Base-by-base conservation (phyloP, 2,113 vertebrate species). In the Leptodactylus fuscus region DNA sequence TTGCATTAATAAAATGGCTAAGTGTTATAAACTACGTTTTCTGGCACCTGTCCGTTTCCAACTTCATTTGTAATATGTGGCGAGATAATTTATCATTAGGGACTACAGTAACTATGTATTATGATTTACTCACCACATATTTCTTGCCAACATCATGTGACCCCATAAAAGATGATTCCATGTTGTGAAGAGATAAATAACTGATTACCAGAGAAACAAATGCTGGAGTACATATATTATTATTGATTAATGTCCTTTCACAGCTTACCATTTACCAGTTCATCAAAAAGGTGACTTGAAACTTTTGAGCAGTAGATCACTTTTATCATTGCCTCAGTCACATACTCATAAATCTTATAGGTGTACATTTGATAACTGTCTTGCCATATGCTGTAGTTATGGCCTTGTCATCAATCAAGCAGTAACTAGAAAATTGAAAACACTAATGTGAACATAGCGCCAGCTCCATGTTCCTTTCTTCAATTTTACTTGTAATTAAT, bases 321-420 rank as follows among this genome's bases (percentile, higher is more conserved):
- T 77, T 27, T 55, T 24, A 13, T 11, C 78, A 41, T 48, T 87
- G 67, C 81, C 58, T 44, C 0, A 85, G 82, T 51, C 76, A 48
- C 44, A 36, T 75, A 18, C 48, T 80, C 81, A 85, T 88, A 15
- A 2, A 78, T 62, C 27, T 80, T 74, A 41, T 62, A 13, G n/a
- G 80, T 76, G 73, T 53, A 71, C 82, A 69, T 87, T 85, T 85
- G 53, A 74, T 20, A 84, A 71, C 80, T 70, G 70, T 44, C 79
- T 82, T 15, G 0, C 12, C 27, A 84, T 20, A 62, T 85, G 60
- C 67, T 46, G 32, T 0, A n/a, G 22, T 48, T 75, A 20, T 84
- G 70, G 46, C 15, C 4, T 22, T 10, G 16, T 16, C 84, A 77
- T 51, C 82, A 70, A 36, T 36, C 81, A 83, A 49, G 44, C 13